Percentiles rank a stretch among this genome's conserved stretches.
phyloP scores from a whole-genome alignment of 2,888 invertebrate genomes.

The Theristus sp. region DNA sequence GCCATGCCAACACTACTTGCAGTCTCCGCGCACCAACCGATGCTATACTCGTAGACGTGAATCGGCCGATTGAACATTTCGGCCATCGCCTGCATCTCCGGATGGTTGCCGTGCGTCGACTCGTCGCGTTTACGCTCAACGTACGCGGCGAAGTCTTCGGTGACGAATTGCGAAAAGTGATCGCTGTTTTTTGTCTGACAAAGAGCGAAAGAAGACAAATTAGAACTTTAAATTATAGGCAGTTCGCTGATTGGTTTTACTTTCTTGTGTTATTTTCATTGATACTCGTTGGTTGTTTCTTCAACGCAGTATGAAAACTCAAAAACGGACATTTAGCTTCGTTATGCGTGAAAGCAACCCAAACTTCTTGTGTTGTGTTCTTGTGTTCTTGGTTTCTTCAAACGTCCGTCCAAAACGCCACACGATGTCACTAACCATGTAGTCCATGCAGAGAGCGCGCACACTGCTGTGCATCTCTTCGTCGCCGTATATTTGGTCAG shows the following conservation, averaged over 20 bases:
- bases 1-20: no score
- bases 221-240: no score
- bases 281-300: neutral
- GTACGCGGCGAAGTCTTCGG: slow-evolving; percentile 67
- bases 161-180: slow-evolving; percentile 67
- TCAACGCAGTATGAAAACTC: slow-evolving; percentile 15
- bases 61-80: slow-evolving; percentile 71
- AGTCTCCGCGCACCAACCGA: slow-evolving; percentile 31
- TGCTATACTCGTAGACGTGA: slow-evolving; percentile 60
- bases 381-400: no score
- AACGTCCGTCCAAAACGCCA: no score
- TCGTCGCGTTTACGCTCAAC: slow-evolving; percentile 57
- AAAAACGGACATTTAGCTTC: no score
- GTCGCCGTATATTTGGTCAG: slow-evolving; percentile 72
- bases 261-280: no score
- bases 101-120: slow-evolving; percentile 66
- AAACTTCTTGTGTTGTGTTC: no score
- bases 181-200: slow-evolving; percentile 58
- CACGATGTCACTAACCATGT: no score
- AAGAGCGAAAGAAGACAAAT: no score
- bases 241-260: no score
- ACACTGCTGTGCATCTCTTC: slow-evolving; percentile 69
- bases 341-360: no score
- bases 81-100: slow-evolving; percentile 73
- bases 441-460: slow-evolving; percentile 67